Conservation (phyloP, 2,888 invertebrate genomes). For the Watsonalla cultraria region DNA sequence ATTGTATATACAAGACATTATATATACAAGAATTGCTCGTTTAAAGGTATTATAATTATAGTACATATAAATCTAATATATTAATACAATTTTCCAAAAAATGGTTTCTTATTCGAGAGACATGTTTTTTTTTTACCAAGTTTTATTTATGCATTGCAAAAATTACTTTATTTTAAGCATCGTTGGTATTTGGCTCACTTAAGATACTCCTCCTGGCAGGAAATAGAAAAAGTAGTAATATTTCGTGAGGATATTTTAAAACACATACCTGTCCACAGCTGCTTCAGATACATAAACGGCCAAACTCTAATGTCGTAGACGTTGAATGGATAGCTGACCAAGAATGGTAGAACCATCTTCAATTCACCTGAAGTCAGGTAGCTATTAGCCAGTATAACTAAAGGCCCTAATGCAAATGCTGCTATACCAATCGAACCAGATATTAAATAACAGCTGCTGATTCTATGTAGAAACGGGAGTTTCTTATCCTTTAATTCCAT, state of each 20-base stretch:
- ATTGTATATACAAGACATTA: too few species aligned
- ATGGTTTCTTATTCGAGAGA: too few species aligned
- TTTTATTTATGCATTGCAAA: too few species aligned
- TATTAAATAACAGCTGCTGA: conserved; percentile 17
- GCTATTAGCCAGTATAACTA: conserved; percentile 19
- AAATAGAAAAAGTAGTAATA: not conserved
- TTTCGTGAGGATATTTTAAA: conserved; percentile 9
- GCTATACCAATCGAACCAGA: conserved; percentile 12
- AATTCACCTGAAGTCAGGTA: conserved; percentile 33
- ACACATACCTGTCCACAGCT: conserved; percentile 36
- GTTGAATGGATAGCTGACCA: conserved; percentile 45
- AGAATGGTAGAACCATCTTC: conserved; percentile 33
- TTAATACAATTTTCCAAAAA: too few species aligned
- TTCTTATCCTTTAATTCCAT: conserved; percentile 14
- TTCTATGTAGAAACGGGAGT: conserved; percentile 17
- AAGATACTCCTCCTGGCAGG: too few species aligned
- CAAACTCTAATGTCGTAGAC: conserved; percentile 26
- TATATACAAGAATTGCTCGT: too few species aligned
- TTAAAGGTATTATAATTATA: too few species aligned
- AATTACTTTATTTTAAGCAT: too few species aligned
- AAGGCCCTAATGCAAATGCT: conserved; percentile 30
- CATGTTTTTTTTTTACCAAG: too few species aligned
- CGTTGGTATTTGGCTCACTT: too few species aligned
- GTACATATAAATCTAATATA: too few species aligned
- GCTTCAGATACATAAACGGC: conserved; percentile 33